Base-by-base conservation (phyloP, 2,113 vertebrate genomes). In the Lepus timidus region DNA sequence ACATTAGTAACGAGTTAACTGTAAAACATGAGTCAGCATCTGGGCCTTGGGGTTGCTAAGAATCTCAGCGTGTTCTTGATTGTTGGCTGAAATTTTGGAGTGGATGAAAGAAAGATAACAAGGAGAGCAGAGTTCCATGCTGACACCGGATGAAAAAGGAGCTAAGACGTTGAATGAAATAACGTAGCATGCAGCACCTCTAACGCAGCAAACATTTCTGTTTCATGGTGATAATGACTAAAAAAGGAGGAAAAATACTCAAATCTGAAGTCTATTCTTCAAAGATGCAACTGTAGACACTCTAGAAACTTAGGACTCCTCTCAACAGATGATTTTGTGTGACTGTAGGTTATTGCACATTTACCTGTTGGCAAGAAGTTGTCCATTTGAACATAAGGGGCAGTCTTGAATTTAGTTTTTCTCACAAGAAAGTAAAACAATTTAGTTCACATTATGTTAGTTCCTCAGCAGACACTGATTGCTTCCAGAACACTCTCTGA, bases 71-170 rank as follows among this genome's bases (percentile, higher is more conserved):
- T 51, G 0, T 61, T 97, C 68, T 95, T 91, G 70, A 74, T 0
- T 92, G 61, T 90, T 94, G 92, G 81, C n/a, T 86, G 61, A 39
- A 83, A 87, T 88, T 95, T 91, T 93, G 80, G 67, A 93, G 71
- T 27, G 23, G 73, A 80, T 4, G 4, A 86, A 88, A 55, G 81
- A 75, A 23, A 52, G 80, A 0, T 80, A 82, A 73, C 55, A 58
- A 96, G 65, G 33, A 74, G 74, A 75, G 51, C 52, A 83, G 85
- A 92, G 94, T 49, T 33, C 51, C 39, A 36, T 23, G 82, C 12
- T 93, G 83, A 70, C 14, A 93, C 36, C 4, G 0, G 67, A 51
- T 62, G 23, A 91, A 55, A 27, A 75, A 51, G 0, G 0, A 80
- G 62, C 68, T 44, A 25, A 74, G 85, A 64, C 73, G 74, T 83